A percentile compares a stretch with the other conserved stretches of the same genome.
These are phyloP conservation scores for Stomatorhinus walkeri DNA, from an alignment of 2,797 vertebrate species.

Conservation along the genomic window DNA sequence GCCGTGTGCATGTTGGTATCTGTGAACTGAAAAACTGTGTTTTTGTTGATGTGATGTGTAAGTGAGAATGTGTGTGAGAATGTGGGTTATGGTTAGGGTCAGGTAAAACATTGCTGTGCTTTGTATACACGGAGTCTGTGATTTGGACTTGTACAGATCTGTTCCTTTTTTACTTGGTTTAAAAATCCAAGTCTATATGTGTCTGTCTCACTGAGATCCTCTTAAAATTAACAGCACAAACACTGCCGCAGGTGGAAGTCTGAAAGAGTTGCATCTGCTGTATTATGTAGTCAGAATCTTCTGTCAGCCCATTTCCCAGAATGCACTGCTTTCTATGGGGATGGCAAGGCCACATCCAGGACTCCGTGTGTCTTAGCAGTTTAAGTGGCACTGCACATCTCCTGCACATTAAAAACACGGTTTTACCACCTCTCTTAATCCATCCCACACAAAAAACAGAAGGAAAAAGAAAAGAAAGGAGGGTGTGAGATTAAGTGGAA, in stretches of 20 bases:
- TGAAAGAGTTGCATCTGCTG: background rate
- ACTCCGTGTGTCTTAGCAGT: constrained; percentile 31
- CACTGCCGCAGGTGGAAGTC: background rate
- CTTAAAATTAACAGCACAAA: background rate
- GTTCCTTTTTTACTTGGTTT: background rate
- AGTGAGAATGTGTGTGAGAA: background rate
- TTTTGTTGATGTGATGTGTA: background rate
- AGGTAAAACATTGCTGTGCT: background rate
- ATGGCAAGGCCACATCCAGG: background rate
- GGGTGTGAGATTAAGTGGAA: constrained; percentile 42
- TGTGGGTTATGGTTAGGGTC: background rate
- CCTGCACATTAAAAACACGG: constrained; percentile 67
- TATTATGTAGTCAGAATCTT: background rate
- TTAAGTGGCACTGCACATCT: constrained; percentile 59
- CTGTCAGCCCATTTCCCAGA: background rate
- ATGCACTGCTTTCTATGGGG: background rate
- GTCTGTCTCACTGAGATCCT: background rate
- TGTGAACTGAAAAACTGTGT: background rate
- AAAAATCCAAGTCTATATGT: background rate
- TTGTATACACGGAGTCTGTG: background rate
- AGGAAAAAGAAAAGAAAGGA: constrained; percentile 42
- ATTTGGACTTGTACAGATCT: background rate
- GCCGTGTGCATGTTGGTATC: background rate
- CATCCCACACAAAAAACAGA: constrained; percentile 58
- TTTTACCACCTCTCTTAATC: constrained; percentile 74